Evolutionary conservation across 1,140 invertebrate species (phyloP), one percentile per base, ranked within the genome.

Genomic region (Aphelenchoides fujianensis): DNA sequence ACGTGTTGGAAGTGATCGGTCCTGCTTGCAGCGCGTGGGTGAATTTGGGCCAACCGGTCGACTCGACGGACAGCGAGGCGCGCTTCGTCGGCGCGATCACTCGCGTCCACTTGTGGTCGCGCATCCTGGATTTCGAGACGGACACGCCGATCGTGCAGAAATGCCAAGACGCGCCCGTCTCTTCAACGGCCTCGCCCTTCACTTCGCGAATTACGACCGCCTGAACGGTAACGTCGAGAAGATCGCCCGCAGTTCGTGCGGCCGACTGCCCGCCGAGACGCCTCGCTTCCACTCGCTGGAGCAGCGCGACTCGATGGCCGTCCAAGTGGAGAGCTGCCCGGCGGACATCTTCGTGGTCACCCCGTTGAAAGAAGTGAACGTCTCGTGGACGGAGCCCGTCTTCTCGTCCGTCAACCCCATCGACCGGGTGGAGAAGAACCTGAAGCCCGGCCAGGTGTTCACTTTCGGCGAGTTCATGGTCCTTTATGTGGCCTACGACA

Each of bases 381-480:
- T 97, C 0, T 90, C 88, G n/a, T 97, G 94, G 94, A 92, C 94
- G 82, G 92, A 94, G 75, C 94, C 94, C 0, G 89, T 90, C 73
- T 96, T 96, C 82, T 90, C 89, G 69, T 90, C 93, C 34, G 91
- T 90, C 1, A 89, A 93, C 27, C 88, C 89, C 0, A 90, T 89
- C 79, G 88, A 93, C 28, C 89, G 91, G 71, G 92, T 95, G 79
- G 91, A 91, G 79, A 92, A 90, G 80, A 92, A 92, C 55, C 91
- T 95, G 76, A 88, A 90, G 75, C 91, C 93, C 52, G 94, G 94
- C 19, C 92, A 95, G 83, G 93, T 92, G 2, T 88, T 97, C 5
- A 87, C 92, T 0, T 94, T 92, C 92, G 95, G 95, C 74, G 90
- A 90, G 30, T 95, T 97, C 82, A 90, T 92, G 64, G 92, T 97